Evolutionary conservation across 2,888 invertebrate species (phyloP).

Genomic region (Cremastobaeus sp.): DNA sequence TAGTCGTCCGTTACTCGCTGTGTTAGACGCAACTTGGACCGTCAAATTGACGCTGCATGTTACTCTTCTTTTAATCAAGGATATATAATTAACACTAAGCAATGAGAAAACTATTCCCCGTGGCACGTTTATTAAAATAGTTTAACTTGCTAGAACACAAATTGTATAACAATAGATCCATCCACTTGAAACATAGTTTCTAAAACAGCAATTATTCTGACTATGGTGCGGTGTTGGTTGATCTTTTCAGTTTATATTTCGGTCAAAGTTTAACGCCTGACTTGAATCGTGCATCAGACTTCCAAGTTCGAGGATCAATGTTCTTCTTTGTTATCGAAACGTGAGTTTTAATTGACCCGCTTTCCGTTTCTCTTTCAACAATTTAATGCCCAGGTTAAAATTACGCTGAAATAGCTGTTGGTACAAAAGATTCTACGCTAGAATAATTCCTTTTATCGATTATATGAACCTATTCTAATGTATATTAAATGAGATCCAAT

Average conservation of each 20-base stretch:
- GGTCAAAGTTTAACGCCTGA: slow-evolving; percentile 54
- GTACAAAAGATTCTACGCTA: slow-evolving; percentile 18
- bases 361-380: slow-evolving; percentile 59
- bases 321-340: slow-evolving; percentile 60
- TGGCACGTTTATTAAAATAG: slow-evolving; percentile 17
- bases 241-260: slow-evolving; percentile 54
- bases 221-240: slow-evolving; percentile 19
- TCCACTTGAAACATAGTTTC: slow-evolving; percentile 46
- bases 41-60: neutral
- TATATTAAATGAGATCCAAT: too few species aligned
- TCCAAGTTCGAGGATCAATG: slow-evolving; percentile 53
- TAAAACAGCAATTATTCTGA: slow-evolving; percentile 51
- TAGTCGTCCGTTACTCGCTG: too few species aligned
- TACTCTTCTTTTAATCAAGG: slow-evolving; percentile 3
- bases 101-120: slow-evolving; percentile 9
- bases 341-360: slow-evolving; percentile 71
- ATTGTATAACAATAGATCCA: slow-evolving; percentile 27
- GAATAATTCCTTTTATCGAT: slow-evolving; percentile 27
- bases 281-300: slow-evolving; percentile 49
- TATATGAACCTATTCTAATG: too few species aligned
- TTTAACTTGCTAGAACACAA: slow-evolving; percentile 12
- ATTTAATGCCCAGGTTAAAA: slow-evolving; percentile 41
- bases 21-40: too few species aligned
- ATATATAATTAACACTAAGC: too few species aligned
- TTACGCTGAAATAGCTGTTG: slow-evolving; percentile 38